phyloP scores from a whole-genome alignment of 2,797 vertebrate species.

The Falco cherrug region DNA sequence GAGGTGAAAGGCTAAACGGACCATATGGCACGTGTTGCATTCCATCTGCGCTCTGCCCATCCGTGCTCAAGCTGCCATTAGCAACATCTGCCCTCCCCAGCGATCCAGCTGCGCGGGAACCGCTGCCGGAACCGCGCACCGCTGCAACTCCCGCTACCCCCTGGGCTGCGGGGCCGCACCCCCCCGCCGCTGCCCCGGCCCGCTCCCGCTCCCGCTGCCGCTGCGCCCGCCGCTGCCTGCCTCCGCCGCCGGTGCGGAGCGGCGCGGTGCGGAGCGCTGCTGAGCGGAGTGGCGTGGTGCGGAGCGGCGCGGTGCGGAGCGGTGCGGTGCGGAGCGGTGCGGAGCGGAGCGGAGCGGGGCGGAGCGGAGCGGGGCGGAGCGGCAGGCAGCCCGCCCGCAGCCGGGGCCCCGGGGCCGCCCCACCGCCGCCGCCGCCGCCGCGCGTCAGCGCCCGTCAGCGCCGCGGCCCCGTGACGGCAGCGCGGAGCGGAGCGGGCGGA shows the following conservation, averaged over 20 bases:
- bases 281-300: too few relatives aligned
- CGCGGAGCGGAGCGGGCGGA: background rate
- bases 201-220: background rate
- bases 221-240: background rate
- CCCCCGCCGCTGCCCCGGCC: too few relatives aligned
- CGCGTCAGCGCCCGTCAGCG: background rate
- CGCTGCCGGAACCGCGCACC: constrained; percentile 24
- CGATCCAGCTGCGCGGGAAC: constrained; percentile 72
- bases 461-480: background rate
- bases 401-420: too few relatives aligned
- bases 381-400: too few relatives aligned
- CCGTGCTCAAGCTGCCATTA: constrained; percentile 74
- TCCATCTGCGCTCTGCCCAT: constrained; percentile 78
- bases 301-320: background rate
- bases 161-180: too few relatives aligned
- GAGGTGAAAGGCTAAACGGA: constrained; percentile 78
- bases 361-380: too few relatives aligned
- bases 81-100: constrained; percentile 75
- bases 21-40: constrained; percentile 76
- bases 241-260: background rate
- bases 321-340: too few relatives aligned
- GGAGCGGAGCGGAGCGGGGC: too few relatives aligned
- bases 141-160: background rate
- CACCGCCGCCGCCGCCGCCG: background rate
- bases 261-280: background rate